A percentile compares a stretch with the other conserved stretches of the same genome.
These are phyloP conservation scores for Odobenus rosmarus DNA, from an alignment of 2,113 vertebrate species.

Conservation along the genomic window DNA sequence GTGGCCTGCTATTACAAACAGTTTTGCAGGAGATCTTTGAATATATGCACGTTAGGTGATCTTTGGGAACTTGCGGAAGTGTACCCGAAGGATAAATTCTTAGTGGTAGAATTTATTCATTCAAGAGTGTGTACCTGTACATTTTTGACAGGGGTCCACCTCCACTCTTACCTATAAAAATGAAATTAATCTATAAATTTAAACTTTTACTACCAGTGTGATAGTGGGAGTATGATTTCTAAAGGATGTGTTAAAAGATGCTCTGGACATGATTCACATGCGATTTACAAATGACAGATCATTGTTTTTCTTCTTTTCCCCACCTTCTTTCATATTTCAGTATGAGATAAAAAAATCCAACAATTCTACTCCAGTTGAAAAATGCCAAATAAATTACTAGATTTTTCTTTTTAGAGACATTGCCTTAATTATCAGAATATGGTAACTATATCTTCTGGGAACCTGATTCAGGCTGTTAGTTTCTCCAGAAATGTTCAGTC, in stretches of 20 bases:
- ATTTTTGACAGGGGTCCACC: background rate
- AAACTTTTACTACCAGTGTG: background rate
- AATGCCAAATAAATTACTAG: background rate
- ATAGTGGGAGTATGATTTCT: background rate
- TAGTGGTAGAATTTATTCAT: background rate
- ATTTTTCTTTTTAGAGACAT: conserved; percentile 21
- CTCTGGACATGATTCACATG: background rate
- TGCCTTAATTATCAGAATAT: background rate
- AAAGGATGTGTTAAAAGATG: background rate
- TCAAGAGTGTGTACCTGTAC: background rate
- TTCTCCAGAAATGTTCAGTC: background rate
- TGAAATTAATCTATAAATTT: background rate
- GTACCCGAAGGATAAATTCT: background rate
- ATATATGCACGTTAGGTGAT: too few relatives aligned
- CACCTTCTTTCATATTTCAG: background rate
- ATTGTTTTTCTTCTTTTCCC: background rate
- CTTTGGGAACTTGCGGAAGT: background rate
- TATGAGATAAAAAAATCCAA: background rate
- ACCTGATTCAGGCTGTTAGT: background rate
- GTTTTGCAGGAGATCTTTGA: background rate
- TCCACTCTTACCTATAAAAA: background rate
- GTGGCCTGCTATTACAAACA: background rate
- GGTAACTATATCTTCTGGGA: background rate
- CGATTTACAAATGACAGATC: conserved; percentile 10
- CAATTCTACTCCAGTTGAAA: background rate